These are phyloP conservation scores for Oryctes rhinoceros DNA, from an alignment of 1,140 invertebrate genomes.

Conservation along the genomic window DNA sequence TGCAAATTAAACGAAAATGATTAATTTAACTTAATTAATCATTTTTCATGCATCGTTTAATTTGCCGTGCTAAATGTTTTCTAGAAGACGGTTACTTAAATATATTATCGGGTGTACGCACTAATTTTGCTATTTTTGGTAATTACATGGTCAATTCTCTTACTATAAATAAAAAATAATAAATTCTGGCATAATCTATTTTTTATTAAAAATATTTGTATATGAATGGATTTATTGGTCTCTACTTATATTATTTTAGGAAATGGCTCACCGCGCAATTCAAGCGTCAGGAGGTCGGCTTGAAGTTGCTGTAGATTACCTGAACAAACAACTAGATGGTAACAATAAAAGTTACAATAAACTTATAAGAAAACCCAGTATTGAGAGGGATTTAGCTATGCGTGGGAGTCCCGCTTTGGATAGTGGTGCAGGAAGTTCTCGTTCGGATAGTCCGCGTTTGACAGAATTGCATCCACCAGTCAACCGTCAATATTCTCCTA, in stretches of 20 bases:
- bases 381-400: slow-evolving; percentile 80
- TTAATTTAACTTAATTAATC: too few species aligned
- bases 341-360: slow-evolving; percentile 66
- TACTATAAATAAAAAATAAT: too few species aligned
- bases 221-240: too few species aligned
- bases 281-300: slow-evolving; percentile 73
- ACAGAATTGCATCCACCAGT: slow-evolving; percentile 64
- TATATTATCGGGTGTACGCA: too few species aligned
- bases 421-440: slow-evolving; percentile 84
- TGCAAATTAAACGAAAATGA: too few species aligned
- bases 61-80: too few species aligned
- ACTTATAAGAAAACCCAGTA: slow-evolving; percentile 84
- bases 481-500: slow-evolving; percentile 74
- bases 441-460: slow-evolving; percentile 84
- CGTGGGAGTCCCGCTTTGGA: slow-evolving; percentile 86
- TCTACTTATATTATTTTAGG: slow-evolving; percentile 62
- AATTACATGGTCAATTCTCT: too few species aligned
- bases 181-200: too few species aligned
- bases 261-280: slow-evolving; percentile 72
- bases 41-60: too few species aligned
- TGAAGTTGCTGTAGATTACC: slow-evolving; percentile 74
- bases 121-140: too few species aligned
- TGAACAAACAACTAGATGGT: slow-evolving; percentile 67
- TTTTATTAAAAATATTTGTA: too few species aligned
- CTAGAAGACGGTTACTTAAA: too few species aligned